phyloP scores from a whole-genome alignment of 2,113 vertebrate genomes.

The Haliaeetus leucogaster region DNA sequence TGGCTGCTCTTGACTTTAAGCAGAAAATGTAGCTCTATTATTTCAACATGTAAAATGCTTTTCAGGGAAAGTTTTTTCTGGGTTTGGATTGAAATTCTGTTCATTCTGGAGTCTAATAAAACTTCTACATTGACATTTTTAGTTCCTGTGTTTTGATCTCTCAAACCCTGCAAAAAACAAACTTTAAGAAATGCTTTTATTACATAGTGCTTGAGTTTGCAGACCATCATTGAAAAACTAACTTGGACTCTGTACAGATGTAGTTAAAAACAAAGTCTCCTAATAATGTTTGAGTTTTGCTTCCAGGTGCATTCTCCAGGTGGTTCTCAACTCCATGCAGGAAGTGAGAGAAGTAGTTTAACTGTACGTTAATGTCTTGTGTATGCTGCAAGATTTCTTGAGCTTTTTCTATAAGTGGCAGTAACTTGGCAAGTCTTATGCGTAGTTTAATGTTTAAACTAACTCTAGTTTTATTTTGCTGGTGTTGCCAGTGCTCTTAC shows the following conservation, averaged over 20 bases:
- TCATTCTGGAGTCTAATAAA: neutral
- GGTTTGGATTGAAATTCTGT: neutral
- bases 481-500: neutral
- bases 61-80: neutral
- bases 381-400: neutral
- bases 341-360: neutral
- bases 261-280: neutral
- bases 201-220: neutral
- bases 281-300: neutral
- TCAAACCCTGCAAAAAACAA: neutral
- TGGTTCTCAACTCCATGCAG: neutral
- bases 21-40: neutral
- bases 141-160: neutral
- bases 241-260: neutral
- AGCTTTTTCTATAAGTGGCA: neutral
- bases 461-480: neutral
- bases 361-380: neutral
- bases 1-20: neutral
- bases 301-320: neutral
- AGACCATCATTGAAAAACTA: neutral
- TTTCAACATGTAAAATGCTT: neutral
- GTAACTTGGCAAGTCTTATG: neutral
- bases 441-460: neutral
- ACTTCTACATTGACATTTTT: fast-evolving
- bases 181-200: neutral